Evolutionary conservation across 2,797 vertebrate genomes (phyloP).

Genomic region (Sebastes elongatus): DNA sequence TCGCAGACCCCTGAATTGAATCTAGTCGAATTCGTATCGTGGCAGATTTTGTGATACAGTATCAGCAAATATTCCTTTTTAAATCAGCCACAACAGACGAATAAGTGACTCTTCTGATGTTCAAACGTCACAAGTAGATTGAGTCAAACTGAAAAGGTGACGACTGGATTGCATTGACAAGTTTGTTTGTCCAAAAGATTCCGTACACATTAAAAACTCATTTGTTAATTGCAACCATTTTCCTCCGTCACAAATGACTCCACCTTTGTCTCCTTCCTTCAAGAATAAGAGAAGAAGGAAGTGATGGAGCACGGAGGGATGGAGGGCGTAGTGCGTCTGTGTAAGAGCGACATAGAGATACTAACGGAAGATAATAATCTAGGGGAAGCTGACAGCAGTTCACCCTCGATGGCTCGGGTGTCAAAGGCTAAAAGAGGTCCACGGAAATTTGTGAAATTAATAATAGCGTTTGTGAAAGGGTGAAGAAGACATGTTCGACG

Average conservation of each 20-base stretch:
- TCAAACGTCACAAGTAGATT: not conserved
- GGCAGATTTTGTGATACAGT: no score
- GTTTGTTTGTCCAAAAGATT: constrained; percentile 30
- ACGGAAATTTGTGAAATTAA: constrained; percentile 82
- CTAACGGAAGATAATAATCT: constrained; percentile 69
- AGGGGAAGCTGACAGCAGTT: constrained; percentile 77
- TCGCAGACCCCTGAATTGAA: not conserved
- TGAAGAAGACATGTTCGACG: constrained; percentile 55
- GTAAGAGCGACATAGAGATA: constrained; percentile 43
- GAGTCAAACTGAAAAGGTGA: not conserved
- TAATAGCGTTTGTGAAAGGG: constrained; percentile 79
- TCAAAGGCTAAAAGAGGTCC: constrained; percentile 82
- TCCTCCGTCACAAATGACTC: constrained; percentile 24
- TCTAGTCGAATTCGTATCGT: no score
- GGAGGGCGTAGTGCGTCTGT: constrained; percentile 29
- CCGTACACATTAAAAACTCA: constrained; percentile 26
- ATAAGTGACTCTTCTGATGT: not conserved
- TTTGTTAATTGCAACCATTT: constrained; percentile 49
- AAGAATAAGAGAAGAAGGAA: constrained; percentile 31
- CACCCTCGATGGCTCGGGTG: constrained; percentile 77
- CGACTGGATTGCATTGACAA: not conserved
- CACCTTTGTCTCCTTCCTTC: constrained; percentile 35
- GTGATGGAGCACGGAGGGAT: constrained; percentile 30
- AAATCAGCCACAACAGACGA: not conserved
- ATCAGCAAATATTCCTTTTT: not conserved